These are phyloP conservation scores for Machaerirhynchus nigripectus DNA, from an alignment of 2,113 vertebrate species.

Conservation along the genomic window DNA sequence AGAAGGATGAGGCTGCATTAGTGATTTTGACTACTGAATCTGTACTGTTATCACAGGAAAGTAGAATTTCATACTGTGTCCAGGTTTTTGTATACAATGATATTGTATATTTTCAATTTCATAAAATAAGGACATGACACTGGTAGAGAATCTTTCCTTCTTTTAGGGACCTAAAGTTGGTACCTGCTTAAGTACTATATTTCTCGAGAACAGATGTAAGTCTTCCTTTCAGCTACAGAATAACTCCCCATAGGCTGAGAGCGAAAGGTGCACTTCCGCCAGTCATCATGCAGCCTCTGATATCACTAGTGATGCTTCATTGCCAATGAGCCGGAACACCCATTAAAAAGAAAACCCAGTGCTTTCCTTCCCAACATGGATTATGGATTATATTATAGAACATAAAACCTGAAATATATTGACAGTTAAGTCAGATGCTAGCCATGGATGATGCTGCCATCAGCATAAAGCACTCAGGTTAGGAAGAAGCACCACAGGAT, in stretches of 20 bases:
- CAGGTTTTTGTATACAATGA: background rate
- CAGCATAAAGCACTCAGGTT: background rate
- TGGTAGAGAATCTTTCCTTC: background rate
- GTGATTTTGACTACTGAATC: background rate
- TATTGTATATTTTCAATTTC: background rate
- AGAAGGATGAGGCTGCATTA: background rate
- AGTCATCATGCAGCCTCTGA: background rate
- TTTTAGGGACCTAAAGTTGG: fast-evolving
- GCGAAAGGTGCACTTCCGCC: background rate
- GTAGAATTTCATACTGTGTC: background rate
- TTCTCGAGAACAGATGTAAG: background rate
- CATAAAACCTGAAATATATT: background rate
- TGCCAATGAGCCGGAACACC: background rate
- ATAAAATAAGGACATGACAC: background rate
- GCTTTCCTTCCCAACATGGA: fast-evolving
- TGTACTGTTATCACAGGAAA: background rate
- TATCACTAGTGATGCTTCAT: background rate
- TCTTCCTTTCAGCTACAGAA: background rate
- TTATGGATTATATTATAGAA: background rate
- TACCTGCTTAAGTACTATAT: background rate
- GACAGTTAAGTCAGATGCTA: background rate
- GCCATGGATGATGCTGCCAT: background rate
- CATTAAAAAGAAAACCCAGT: background rate
- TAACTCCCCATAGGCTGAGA: background rate
- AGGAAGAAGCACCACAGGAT: background rate